Percentiles rank a stretch among this genome's conserved stretches.
Evolutionary conservation across 2,113 vertebrate genomes (phyloP).

Genomic region (Periophthalmodon schlosseri): DNA sequence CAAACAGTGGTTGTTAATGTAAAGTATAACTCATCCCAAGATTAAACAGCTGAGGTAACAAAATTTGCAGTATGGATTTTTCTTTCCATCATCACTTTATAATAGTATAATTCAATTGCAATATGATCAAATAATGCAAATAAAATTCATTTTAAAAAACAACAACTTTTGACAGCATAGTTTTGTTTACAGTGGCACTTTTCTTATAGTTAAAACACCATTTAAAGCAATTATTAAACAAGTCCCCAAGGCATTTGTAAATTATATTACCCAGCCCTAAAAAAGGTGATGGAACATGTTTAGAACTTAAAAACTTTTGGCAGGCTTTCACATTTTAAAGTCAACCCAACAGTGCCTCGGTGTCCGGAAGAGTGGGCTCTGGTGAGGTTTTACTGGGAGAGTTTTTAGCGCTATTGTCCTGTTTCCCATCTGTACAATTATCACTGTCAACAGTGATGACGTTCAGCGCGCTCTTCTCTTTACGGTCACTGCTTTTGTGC

Average conservation of each 20-base stretch:
- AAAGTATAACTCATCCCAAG: constrained; percentile 6
- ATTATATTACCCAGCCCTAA: background rate
- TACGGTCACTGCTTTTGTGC: constrained; percentile 60
- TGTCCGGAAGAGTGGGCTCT: constrained; percentile 4
- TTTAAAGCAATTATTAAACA: background rate
- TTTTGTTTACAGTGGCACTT: constrained; percentile 23
- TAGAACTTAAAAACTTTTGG: background rate
- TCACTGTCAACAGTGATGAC: constrained; percentile 89
- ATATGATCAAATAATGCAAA: constrained; percentile 9
- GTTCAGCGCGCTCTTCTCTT: constrained; percentile 65
- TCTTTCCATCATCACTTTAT: constrained; percentile 48
- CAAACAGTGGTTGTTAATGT: background rate
- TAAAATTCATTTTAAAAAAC: constrained; percentile 4
- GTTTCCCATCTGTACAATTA: constrained; percentile 6
- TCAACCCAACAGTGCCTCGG: constrained; percentile 8
- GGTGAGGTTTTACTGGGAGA: background rate
- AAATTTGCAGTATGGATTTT: constrained; percentile 14
- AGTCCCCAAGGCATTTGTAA: background rate
- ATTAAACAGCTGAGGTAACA: constrained; percentile 15
- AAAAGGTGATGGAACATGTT: background rate
- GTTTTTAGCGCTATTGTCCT: constrained; percentile 14
- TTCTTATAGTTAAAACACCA: constrained; percentile 5
- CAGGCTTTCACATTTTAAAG: constrained; percentile 4
- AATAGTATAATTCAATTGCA: background rate
- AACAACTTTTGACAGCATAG: background rate